Conservation (phyloP, 2,888 invertebrate species). For the Drosophila nigricruria region DNA sequence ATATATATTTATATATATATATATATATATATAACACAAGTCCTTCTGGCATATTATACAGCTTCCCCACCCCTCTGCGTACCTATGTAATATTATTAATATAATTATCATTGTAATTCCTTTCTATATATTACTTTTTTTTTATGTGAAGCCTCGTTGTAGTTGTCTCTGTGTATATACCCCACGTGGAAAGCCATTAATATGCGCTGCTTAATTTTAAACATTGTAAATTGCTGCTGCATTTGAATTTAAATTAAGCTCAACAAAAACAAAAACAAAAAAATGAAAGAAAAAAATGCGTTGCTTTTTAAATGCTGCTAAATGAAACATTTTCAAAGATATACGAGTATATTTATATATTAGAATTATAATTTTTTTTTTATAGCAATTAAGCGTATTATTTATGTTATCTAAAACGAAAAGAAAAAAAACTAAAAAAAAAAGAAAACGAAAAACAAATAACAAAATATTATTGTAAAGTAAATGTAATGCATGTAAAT, state of each 20-base stretch:
- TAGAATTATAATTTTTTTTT: slow-evolving; percentile 32
- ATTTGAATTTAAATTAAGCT: slow-evolving; percentile 22
- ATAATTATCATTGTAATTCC: slow-evolving; percentile 7
- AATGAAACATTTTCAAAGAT: slow-evolving; percentile 58
- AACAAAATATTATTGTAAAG: slow-evolving; percentile 45
- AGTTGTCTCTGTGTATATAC: slow-evolving; percentile 44
- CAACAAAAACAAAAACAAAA: neutral
- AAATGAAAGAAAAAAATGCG: slow-evolving; percentile 19
- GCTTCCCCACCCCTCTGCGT: slow-evolving; percentile 4
- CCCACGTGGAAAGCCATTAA: slow-evolving; percentile 31
- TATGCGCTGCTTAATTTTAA: slow-evolving; percentile 42
- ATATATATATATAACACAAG: slow-evolving; percentile 40
- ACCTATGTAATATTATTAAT: slow-evolving; percentile 23
- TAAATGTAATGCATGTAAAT: slow-evolving; percentile 75
- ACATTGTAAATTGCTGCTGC: slow-evolving; percentile 39
- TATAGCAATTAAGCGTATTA: slow-evolving; percentile 53
- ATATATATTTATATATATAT: slow-evolving; percentile 9
- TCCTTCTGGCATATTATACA: slow-evolving; percentile 16
- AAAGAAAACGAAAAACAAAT: slow-evolving; percentile 5
- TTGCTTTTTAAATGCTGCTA: slow-evolving; percentile 45
- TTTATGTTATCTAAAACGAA: slow-evolving; percentile 48
- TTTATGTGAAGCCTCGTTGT: slow-evolving; percentile 42
- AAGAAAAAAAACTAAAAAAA: neutral
- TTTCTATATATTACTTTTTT: slow-evolving; percentile 13
- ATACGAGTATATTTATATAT: slow-evolving; percentile 43